phyloP scores from a whole-genome alignment of 2,888 invertebrate genomes.

The Ommatoiulus sabulosus region DNA sequence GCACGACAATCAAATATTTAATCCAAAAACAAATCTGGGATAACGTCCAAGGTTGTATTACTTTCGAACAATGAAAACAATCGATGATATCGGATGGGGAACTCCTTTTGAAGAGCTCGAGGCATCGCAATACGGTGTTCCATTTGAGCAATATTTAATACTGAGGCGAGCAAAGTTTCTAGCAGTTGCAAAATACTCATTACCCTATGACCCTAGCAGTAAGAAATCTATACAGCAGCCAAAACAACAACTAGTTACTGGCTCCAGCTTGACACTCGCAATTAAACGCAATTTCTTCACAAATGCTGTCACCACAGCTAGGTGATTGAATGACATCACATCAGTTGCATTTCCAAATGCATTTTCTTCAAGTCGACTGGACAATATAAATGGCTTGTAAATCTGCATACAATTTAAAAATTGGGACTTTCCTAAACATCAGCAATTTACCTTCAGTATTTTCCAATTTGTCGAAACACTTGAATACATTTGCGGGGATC shows the following conservation, averaged over 20 bases:
- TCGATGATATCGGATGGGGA: not conserved
- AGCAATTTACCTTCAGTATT: too few relatives aligned
- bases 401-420: too few relatives aligned
- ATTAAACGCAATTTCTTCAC: not conserved
- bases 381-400: too few relatives aligned
- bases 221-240: not conserved
- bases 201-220: not conserved
- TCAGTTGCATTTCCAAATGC: too few relatives aligned
- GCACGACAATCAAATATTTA: not conserved
- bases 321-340: too few relatives aligned
- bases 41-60: not conserved
- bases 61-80: not conserved
- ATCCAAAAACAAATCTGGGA: not conserved
- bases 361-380: too few relatives aligned
- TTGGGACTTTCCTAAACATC: too few relatives aligned
- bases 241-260: not conserved
- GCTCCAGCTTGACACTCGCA: not conserved
- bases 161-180: not conserved
- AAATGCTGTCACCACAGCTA: too few relatives aligned
- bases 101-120: not conserved
- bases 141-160: too few relatives aligned
- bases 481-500: too few relatives aligned
- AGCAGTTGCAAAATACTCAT: not conserved
- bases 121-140: not conserved
- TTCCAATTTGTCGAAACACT: too few relatives aligned